Evolutionary conservation across 2,888 invertebrate genomes (phyloP), one percentile per base, ranked within the genome.

Genomic region (Scotopteryx bipunctaria): DNA sequence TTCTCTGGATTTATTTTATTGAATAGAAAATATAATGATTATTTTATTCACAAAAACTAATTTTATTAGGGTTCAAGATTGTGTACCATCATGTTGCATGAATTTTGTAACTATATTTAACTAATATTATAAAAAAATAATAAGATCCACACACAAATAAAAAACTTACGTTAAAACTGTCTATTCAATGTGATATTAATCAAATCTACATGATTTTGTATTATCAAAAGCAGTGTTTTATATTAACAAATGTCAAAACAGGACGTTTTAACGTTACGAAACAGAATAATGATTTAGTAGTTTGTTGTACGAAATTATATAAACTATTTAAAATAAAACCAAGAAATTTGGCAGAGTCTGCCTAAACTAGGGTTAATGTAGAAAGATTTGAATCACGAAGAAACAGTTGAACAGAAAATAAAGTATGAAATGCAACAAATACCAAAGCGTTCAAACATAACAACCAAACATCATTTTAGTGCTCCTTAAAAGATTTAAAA

Each of bases 381-480:
- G 9, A 6, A 17, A 35, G 4, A 17, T n/a, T 17, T 32, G 6
- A 14, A 31, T 8, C 6, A 31, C 14, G 14, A 14, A 31, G n/a
- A 13, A 13, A 4, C 14, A 15, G 3, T 15, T 32, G n/a, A 11
- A 32, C 13, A 42, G 41, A 21, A 21, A 32, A 13, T 16, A 23
- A 17, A 9, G n/a, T 14, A 45, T 14, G 33, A 47, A 49, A 43
- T 38, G 47, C 55, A 57, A 55, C 55, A 51, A 44, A 46, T 23
- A 40, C 14, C 1, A 29, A 38, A 21, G 36, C 45, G 46, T 29
- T 36, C 55, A 63, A 61, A 67, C 57, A 41, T 60, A 61, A 58
- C 60, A 57, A 53, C 37, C 43, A 50, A 63, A 59, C 51, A 47
- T 56, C 56, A 50, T 53, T 40, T 54, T 33, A 57, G 55, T 62